Evolutionary conservation across 1,140 invertebrate genomes (phyloP).

Genomic region (Rhysida immarginata): DNA sequence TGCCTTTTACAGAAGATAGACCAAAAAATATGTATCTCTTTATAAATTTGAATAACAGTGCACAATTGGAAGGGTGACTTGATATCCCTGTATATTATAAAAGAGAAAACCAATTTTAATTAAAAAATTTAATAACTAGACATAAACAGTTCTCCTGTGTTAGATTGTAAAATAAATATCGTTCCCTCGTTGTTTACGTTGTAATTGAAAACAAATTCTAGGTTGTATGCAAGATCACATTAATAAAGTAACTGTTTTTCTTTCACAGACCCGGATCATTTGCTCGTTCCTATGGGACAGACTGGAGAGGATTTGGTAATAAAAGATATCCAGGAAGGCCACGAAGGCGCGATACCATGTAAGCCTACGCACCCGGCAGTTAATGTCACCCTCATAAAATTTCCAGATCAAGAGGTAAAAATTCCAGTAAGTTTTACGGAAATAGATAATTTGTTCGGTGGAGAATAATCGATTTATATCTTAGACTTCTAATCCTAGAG

Average conservation of each 20-base stretch:
- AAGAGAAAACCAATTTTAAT: background rate
- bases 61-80: too few relatives aligned
- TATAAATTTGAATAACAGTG: too few relatives aligned
- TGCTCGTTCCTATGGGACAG: background rate
- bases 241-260: background rate
- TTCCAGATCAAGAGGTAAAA: background rate
- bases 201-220: background rate
- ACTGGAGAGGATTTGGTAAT: background rate
- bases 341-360: constrained; percentile 10
- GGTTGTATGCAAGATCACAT: background rate
- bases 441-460: too few relatives aligned
- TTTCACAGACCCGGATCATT: background rate
- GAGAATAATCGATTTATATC: too few relatives aligned
- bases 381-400: constrained; percentile 9
- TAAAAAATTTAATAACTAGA: background rate
- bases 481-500: too few relatives aligned
- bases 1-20: too few relatives aligned
- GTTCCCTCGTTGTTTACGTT: too few relatives aligned
- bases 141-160: background rate
- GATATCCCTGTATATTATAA: background rate
- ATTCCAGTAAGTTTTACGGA: too few relatives aligned
- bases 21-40: too few relatives aligned
- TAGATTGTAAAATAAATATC: background rate
- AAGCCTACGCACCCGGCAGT: constrained; percentile 8
- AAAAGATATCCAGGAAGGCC: background rate